Base-by-base conservation (phyloP, 2,888 invertebrate species). In the Drosophila ezoana region DNA sequence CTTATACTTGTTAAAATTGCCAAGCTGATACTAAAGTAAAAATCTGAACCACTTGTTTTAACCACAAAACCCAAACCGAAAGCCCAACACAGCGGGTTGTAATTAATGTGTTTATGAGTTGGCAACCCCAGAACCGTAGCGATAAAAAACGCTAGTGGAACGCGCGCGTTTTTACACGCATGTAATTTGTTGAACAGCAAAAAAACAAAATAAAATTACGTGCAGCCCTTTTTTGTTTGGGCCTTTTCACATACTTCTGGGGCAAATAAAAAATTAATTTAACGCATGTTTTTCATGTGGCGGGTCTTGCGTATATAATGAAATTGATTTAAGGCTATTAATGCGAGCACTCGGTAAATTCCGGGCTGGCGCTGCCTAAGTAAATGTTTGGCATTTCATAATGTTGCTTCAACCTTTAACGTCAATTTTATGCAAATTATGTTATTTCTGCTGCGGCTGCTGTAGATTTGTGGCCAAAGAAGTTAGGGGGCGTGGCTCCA, bases 381-480 rank as follows among this genome's bases (percentile, higher is more conserved):
- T 89, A 89, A 91, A 91, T 90, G 90, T 91, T 87, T 89, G 85
- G 88, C 79, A 87, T 89, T 87, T 87, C 79, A 86, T 85, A 87
- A 88, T 83, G 75, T 70, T 76, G 62, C 52, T 69, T 82, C 89
- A 91, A 91, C 91, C 92, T 91, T 91, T 91, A 91, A 91, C 92
- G 91, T 91, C 91, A 90, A 90, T 91, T 91, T 91, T 91, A 91
- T 91, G 91, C 92, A 91, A 91, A 91, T 91, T 90, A 87, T 82
- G 85, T 89, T 89, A 88, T 91, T 90, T 87, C 72, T 73, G 73
- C 63, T 69, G 40, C 20, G 60, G 58, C 64, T 70, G 62, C 70
- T 68, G 58, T 65, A 51, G 67, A 65, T 41, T 72, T 63, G 54
- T 72, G 75, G 61, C 52, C 66, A 23, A 61, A n/a, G 33, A 5